A percentile compares a stretch with the other conserved stretches of the same genome.
phyloP scores from a whole-genome alignment of 1,140 invertebrate species.

The Arion vulgaris region DNA sequence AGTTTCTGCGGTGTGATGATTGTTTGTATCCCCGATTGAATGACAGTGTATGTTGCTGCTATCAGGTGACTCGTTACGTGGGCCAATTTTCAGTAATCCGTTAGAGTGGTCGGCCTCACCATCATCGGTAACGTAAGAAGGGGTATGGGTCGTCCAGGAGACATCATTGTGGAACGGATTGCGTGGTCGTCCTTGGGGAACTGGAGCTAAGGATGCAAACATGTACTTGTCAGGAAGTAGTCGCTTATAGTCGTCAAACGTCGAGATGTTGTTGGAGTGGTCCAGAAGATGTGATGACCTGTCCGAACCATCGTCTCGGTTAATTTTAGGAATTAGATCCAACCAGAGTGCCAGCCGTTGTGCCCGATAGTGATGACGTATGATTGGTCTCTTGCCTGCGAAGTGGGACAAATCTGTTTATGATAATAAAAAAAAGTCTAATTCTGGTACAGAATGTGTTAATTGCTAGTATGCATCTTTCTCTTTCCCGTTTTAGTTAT shows the following conservation, averaged over 20 bases:
- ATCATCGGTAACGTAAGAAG: conserved; percentile 42
- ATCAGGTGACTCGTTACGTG: not conserved
- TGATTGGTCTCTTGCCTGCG: conserved; percentile 48
- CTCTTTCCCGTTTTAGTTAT: too few relatives aligned
- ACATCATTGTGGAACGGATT: conserved; percentile 25
- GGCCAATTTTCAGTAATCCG: not conserved
- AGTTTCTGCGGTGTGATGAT: not conserved
- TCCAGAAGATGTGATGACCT: conserved; percentile 84
- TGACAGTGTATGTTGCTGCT: not conserved
- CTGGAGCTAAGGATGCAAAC: conserved; percentile 68
- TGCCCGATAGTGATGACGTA: conserved; percentile 95
- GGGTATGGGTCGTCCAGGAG: conserved; percentile 12
- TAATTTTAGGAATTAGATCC: conserved; percentile 93
- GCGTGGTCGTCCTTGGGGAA: conserved; percentile 45
- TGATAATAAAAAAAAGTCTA: conserved; percentile 7
- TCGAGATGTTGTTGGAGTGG: conserved; percentile 72
- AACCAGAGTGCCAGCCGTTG: conserved; percentile 96
- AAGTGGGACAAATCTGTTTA: conserved; percentile 20
- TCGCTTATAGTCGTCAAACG: conserved; percentile 63
- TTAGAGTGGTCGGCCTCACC: conserved; percentile 6
- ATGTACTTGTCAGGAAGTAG: conserved; percentile 59
- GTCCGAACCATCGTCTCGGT: conserved; percentile 83
- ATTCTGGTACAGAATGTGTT: not conserved
- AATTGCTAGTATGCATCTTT: not conserved
- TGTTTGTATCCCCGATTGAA: not conserved